Conservation (phyloP, 2,797 vertebrate species). For the Mionectes olivaceus region DNA sequence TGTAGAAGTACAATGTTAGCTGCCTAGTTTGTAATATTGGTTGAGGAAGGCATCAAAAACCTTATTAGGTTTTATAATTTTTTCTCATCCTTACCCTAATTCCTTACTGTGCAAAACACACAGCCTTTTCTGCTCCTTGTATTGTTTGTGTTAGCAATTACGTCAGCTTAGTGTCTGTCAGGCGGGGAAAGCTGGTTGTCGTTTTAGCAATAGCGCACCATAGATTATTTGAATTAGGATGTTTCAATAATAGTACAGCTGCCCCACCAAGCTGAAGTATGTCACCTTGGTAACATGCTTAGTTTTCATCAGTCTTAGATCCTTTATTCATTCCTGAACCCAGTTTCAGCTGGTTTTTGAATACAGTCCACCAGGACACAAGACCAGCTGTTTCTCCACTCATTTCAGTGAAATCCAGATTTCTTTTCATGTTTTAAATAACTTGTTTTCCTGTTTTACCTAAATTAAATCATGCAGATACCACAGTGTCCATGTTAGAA, state of each 20-base stretch:
- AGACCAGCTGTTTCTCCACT: background rate
- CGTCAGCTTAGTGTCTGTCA: background rate
- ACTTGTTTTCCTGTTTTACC: background rate
- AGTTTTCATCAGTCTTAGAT: background rate
- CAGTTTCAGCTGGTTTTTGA: background rate
- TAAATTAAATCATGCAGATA: background rate
- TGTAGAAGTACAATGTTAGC: background rate
- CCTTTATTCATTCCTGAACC: constrained; percentile 22
- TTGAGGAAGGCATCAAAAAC: constrained; percentile 13
- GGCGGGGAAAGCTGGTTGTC: background rate
- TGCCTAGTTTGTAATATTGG: background rate
- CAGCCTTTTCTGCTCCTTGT: background rate
- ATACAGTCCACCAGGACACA: background rate
- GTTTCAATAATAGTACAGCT: constrained; percentile 15
- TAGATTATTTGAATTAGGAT: background rate
- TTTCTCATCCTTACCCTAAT: background rate
- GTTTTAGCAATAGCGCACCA: background rate
- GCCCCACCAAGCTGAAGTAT: constrained; percentile 40
- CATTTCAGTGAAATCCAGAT: background rate
- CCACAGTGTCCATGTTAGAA: background rate
- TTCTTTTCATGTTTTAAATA: background rate
- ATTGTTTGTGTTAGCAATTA: background rate
- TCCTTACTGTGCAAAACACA: background rate
- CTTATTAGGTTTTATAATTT: background rate
- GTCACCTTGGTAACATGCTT: constrained; percentile 35